These are phyloP conservation scores for Glaucomys volans DNA, from an alignment of 2,113 vertebrate genomes.

Conservation along the genomic window DNA sequence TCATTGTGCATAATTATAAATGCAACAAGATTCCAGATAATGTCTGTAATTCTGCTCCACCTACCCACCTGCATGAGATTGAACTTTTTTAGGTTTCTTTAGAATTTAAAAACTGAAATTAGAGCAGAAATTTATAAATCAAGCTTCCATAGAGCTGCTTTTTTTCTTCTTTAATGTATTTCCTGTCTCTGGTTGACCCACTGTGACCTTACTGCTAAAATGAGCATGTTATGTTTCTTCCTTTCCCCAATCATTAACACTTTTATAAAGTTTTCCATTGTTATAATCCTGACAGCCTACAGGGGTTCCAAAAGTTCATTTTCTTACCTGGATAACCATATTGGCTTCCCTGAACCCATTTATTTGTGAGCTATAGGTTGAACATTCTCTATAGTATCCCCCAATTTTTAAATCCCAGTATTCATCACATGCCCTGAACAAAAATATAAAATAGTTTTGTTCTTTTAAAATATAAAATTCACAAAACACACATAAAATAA, in stretches of 20 bases:
- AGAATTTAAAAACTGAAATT: not conserved
- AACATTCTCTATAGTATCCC: not conserved
- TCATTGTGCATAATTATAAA: not conserved
- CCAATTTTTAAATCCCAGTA: not conserved
- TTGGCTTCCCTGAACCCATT: not conserved
- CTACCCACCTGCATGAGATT: not conserved
- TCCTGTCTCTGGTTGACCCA: not conserved
- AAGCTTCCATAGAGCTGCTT: not conserved
- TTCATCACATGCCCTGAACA: not conserved
- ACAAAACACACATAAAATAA: not conserved
- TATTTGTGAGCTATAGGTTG: not conserved
- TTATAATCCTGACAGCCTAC: not conserved
- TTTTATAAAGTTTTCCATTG: conserved; percentile 2
- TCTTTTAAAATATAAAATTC: not conserved
- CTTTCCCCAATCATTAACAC: not conserved
- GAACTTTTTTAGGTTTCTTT: not conserved
- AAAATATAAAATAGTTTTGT: not conserved
- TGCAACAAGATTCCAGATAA: not conserved
- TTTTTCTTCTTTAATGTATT: conserved; percentile 42
- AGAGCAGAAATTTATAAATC: not conserved
- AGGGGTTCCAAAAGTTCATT: not conserved
- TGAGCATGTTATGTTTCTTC: not conserved
- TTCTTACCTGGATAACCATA: not conserved
- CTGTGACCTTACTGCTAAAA: conserved; percentile 19
- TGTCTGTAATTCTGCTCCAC: not conserved